Conservation (phyloP, 2,797 vertebrate genomes). For the Schizothorax lantsangensis region DNA sequence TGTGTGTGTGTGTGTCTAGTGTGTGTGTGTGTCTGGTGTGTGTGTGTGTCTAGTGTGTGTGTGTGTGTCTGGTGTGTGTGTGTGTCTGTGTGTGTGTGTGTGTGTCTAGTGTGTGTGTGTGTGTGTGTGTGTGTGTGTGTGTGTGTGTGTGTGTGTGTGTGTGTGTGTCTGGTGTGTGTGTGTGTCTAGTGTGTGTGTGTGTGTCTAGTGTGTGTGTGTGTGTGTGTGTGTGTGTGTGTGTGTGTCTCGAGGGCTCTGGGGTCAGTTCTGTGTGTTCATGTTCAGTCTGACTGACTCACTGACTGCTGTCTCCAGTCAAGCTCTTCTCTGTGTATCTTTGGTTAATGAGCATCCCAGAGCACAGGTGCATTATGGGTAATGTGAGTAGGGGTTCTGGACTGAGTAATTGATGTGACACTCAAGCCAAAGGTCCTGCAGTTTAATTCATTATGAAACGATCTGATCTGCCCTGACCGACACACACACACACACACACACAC, state of each 20-base stretch:
- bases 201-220: conserved; percentile 5
- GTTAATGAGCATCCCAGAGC: conserved; percentile 10
- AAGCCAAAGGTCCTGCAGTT: conserved; percentile 5
- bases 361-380: conserved; percentile 22
- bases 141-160: background rate
- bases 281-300: background rate
- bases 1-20: no score
- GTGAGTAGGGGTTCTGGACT: background rate
- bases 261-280: background rate
- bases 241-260: background rate
- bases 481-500: background rate
- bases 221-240: conserved; percentile 10
- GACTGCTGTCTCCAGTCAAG: background rate
- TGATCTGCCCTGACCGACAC: background rate
- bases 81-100: no score
- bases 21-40: no score
- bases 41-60: no score
- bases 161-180: conserved; percentile 12
- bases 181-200: conserved; percentile 5
- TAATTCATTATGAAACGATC: background rate
- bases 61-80: no score
- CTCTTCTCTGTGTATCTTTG: background rate
- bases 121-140: no score
- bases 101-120: no score
- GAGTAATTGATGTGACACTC: conserved; percentile 19